Evolutionary conservation across 1,140 invertebrate species (phyloP).

Genomic region (Steinernema feltiae): DNA sequence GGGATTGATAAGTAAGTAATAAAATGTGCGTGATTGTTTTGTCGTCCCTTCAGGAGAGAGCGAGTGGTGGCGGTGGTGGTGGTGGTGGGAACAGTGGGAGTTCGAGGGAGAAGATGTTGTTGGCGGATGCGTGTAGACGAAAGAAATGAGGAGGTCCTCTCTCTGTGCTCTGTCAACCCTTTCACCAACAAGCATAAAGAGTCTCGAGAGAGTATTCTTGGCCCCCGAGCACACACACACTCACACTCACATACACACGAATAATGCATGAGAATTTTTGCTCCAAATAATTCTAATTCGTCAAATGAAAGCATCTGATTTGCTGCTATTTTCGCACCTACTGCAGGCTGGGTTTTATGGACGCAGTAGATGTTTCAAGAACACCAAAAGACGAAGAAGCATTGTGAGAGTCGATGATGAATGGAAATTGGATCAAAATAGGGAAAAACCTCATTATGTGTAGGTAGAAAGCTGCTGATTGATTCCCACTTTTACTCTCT

Average conservation of each 20-base stretch:
- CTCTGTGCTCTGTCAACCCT: constrained; percentile 1
- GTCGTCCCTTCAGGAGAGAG: background rate
- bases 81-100: background rate
- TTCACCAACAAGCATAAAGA: constrained; percentile 14
- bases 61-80: background rate
- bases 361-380: too few species aligned
- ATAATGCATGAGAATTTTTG: constrained; percentile 14
- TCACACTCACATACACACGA: background rate
- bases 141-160: constrained; percentile 7
- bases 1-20: background rate
- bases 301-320: too few species aligned
- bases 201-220: constrained; percentile 2
- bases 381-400: too few species aligned
- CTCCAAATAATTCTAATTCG: background rate
- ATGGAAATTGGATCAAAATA: too few species aligned
- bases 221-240: background rate
- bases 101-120: too few species aligned
- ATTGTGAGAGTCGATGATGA: too few species aligned
- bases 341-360: too few species aligned
- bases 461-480: too few species aligned
- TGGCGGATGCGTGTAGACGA: background rate
- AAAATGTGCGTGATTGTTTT: background rate
- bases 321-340: too few species aligned
- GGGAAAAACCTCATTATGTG: too few species aligned
- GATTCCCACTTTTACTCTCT: too few species aligned